A percentile compares a stretch with the other conserved stretches of the same genome.
phyloP scores from a whole-genome alignment of 2,797 vertebrate genomes.

The Spinus pinus region DNA sequence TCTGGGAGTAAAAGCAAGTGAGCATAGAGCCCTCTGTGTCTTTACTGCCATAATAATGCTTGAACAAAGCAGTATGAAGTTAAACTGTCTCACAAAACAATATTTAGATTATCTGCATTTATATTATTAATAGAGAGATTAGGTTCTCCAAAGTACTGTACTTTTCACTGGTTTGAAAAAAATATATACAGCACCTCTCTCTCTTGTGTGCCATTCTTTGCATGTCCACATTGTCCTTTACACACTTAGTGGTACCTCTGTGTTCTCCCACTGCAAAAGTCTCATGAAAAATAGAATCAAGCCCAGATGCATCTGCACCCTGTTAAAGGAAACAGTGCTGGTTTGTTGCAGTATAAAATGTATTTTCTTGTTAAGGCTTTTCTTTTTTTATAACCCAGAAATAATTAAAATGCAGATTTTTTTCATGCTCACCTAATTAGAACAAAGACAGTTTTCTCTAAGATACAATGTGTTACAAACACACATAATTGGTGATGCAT shows the following conservation, averaged over 20 bases:
- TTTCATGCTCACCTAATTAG: background rate
- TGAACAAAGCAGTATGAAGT: background rate
- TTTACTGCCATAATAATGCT: background rate
- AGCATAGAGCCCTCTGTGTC: background rate
- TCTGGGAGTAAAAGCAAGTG: background rate
- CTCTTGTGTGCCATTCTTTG: background rate
- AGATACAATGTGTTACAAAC: background rate
- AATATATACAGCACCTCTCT: background rate
- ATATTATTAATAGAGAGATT: background rate
- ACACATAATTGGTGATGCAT: background rate
- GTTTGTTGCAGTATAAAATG: background rate
- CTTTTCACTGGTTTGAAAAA: background rate
- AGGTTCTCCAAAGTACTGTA: background rate
- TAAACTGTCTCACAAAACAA: background rate
- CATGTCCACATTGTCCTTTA: background rate
- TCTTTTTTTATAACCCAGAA: background rate
- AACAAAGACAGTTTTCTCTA: background rate
- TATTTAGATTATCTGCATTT: background rate
- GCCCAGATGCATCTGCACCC: background rate
- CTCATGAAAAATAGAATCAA: background rate
- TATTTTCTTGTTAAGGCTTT: background rate
- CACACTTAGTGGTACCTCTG: background rate
- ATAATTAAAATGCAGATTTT: conserved; percentile 8
- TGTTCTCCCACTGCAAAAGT: background rate
- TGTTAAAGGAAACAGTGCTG: background rate